These are phyloP conservation scores for Gorsachius goisagi DNA, from an alignment of 2,113 vertebrate species.

Conservation along the genomic window DNA sequence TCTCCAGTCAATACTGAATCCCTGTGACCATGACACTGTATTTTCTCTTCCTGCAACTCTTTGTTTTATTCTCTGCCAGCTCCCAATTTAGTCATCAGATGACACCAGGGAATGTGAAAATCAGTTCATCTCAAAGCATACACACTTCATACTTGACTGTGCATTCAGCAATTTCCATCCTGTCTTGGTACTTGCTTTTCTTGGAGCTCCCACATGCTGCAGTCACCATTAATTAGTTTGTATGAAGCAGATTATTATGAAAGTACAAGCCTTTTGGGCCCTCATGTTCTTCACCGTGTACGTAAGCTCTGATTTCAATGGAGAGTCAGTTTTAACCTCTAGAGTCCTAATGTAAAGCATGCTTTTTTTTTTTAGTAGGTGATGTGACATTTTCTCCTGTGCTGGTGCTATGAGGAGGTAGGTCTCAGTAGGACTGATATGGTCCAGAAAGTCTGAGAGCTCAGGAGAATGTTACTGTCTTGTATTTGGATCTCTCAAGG, in stretches of 20 bases:
- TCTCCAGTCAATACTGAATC: background rate
- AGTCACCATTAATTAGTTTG: background rate
- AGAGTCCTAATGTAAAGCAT: background rate
- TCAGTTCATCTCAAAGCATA: background rate
- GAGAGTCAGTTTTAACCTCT: background rate
- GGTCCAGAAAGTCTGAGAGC: background rate
- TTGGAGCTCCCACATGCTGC: background rate
- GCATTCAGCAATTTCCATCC: background rate
- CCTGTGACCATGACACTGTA: background rate
- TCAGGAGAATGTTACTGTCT: background rate
- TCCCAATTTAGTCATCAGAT: background rate
- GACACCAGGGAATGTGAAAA: background rate
- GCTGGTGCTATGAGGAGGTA: background rate
- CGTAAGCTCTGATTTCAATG: background rate
- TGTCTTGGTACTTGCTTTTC: background rate
- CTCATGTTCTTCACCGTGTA: background rate
- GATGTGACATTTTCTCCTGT: background rate
- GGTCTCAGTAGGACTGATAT: background rate
- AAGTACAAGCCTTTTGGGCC: background rate
- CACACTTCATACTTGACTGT: background rate
- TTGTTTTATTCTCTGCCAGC: background rate
- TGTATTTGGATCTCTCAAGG: background rate
- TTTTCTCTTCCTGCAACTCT: background rate
- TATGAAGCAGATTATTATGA: background rate
- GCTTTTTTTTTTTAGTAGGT: background rate